Percentiles rank a stretch among this genome's conserved stretches.
phyloP scores from a whole-genome alignment of 2,113 vertebrate species.

The Nothobranchius furzeri region DNA sequence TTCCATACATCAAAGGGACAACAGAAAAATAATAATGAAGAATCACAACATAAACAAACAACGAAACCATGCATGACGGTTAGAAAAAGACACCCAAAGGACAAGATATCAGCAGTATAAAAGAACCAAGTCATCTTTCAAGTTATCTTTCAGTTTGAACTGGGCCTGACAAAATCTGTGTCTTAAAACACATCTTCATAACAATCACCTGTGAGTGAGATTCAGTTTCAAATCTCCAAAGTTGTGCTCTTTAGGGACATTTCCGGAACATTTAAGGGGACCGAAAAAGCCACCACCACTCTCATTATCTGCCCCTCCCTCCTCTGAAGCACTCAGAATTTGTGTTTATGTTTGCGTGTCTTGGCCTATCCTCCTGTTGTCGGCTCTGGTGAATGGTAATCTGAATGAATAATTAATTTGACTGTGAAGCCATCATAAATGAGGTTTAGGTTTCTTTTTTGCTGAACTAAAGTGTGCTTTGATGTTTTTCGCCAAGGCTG shows the following conservation, averaged over 20 bases:
- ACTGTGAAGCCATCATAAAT: slow-evolving; percentile 58
- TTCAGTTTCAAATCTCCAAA: slow-evolving; percentile 14
- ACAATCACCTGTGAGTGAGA: too few relatives aligned
- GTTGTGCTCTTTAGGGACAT: slow-evolving; percentile 24
- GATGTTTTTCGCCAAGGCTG: slow-evolving; percentile 62
- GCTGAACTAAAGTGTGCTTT: slow-evolving; percentile 62
- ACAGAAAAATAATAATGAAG: too few relatives aligned
- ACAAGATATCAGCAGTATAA: too few relatives aligned
- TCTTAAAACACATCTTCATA: too few relatives aligned
- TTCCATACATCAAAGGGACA: too few relatives aligned
- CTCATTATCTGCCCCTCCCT: slow-evolving; percentile 59
- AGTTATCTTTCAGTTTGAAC: too few relatives aligned
- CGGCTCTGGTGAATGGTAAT: slow-evolving; percentile 38
- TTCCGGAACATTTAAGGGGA: slow-evolving; percentile 37
- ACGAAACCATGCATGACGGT: too few relatives aligned
- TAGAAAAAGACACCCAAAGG: too few relatives aligned
- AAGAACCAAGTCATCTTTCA: too few relatives aligned
- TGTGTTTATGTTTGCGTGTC: slow-evolving; percentile 39
- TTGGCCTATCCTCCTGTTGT: slow-evolving; percentile 51
- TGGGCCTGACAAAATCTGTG: too few relatives aligned
- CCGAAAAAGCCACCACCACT: slow-evolving; percentile 16
- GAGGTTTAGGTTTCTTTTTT: slow-evolving; percentile 50
- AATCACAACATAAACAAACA: too few relatives aligned
- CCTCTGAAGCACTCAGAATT: slow-evolving; percentile 38
- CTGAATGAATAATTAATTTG: slow-evolving; percentile 70